Percentiles rank a stretch among this genome's conserved stretches.
phyloP scores from a whole-genome alignment of 2,113 vertebrate genomes.

The Globicephala melas region DNA sequence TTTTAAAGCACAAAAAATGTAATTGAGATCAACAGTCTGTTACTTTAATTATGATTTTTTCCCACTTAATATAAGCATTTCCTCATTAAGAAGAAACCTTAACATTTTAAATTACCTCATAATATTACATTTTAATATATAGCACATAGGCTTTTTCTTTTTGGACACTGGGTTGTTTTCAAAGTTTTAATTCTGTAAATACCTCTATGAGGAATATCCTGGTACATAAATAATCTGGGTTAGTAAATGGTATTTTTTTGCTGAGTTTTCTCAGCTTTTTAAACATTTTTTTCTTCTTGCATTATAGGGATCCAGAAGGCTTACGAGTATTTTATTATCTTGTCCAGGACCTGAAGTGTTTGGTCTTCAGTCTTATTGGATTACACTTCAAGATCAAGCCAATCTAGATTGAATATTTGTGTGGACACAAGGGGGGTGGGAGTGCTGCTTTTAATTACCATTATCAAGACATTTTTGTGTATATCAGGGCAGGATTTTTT shows the following conservation, averaged over 20 bases:
- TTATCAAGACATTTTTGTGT: constrained; percentile 76
- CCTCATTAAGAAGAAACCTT: neutral
- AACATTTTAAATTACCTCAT: constrained; percentile 23
- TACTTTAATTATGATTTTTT: neutral
- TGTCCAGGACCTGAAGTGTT: constrained; percentile 98
- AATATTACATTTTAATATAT: constrained; percentile 32
- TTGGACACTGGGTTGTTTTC: neutral
- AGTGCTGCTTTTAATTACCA: constrained; percentile 54
- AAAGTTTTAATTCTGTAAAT: constrained; percentile 3
- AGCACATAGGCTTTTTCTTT: neutral
- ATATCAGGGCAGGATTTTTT: constrained; percentile 73
- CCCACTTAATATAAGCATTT: neutral
- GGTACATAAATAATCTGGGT: neutral
- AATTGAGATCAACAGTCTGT: neutral
- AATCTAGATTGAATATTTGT: constrained; percentile 85
- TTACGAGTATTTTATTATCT: constrained; percentile 98
- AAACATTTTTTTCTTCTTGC: constrained; percentile 44
- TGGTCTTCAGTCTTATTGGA: constrained; percentile 99
- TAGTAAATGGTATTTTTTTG: neutral
- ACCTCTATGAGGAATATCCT: neutral
- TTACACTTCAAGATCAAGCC: constrained; percentile 99
- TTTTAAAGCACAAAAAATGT: neutral
- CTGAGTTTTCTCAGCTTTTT: neutral
- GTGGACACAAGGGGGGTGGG: constrained; percentile 62
- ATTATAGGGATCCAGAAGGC: constrained; percentile 95